Base-by-base conservation (phyloP, 2,888 invertebrate species). In the Erpobdella octoculata region DNA sequence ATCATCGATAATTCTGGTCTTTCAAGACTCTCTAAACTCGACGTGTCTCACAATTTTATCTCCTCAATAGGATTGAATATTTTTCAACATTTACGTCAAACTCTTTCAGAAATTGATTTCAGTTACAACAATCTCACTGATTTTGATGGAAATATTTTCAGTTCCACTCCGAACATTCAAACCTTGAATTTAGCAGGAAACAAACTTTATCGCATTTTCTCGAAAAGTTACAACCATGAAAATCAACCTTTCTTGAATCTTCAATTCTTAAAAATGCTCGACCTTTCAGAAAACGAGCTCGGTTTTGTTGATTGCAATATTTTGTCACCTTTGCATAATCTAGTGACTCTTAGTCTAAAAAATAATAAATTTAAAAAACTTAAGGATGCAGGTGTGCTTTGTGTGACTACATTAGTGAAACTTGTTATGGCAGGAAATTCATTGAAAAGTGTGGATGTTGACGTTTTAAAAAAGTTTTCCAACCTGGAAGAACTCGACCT, bases 401-500 rank as follows among this genome's bases (percentile, higher is more conserved):
- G 75, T 36, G 70, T 74, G 28, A 31, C 37, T 21, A 62, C 74
- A 0, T 70, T 77, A 31, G 73, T 72, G n/a, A 75, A 71, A 33
- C 73, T 77, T 41, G 68, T 71, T 12, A n/a, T 77, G 35, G 37
- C 76, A 1, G 61, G 70, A 38, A 77, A 77, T 59, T 46, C 48
- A 18, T 28, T 77, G 68, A 46, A 36, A 9, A 31, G 33, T 15
- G 73, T 76, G 3, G 74, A 76, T 46, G 59, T 70, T 9, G 64
- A 25, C 15, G 70, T 71, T 18, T 71, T 77, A 46, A 41, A 46
- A 15, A 41, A 67, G n/a, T 36, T 77, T 58, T 66, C 62, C n/a
- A 74, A 71, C 46, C 69, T 77, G 53, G 77, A 77, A 61, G 73
- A 70, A 59, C 53, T 76, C 2, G 77, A 77, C 68, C 64, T 76